Evolutionary conservation across 2,888 invertebrate species (phyloP).

Genomic region (Coelinius sp.): DNA sequence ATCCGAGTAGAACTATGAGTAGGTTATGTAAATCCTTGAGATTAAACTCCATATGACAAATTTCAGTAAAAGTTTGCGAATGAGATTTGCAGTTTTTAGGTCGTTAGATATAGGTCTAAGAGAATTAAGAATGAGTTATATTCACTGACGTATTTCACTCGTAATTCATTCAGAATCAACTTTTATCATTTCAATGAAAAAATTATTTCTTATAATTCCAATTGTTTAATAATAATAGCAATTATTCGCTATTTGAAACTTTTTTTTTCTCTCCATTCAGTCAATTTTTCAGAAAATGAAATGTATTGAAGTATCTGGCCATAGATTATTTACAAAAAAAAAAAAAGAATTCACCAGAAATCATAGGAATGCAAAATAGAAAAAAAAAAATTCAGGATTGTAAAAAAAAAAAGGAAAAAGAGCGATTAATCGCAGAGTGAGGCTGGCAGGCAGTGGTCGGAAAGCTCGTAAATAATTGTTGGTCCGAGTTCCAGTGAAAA

Average conservation of each 20-base stretch:
- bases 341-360: too few relatives aligned
- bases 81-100: constrained; percentile 3
- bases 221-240: too few relatives aligned
- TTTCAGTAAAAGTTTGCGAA: neutral
- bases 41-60: constrained; percentile 8
- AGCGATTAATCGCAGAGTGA: neutral
- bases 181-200: neutral
- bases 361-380: too few relatives aligned
- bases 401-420: constrained; percentile 8
- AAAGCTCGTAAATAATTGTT: constrained; percentile 39
- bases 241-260: too few relatives aligned
- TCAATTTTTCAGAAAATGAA: too few relatives aligned
- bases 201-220: too few relatives aligned
- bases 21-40: constrained; percentile 4
- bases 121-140: neutral
- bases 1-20: neutral
- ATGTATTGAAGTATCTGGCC: too few relatives aligned
- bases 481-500: constrained; percentile 32
- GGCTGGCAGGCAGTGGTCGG: constrained; percentile 20
- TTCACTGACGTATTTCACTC: neutral
- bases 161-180: neutral
- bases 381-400: neutral
- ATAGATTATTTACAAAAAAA: too few relatives aligned
- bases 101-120: neutral
- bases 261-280: too few relatives aligned